Conservation (phyloP, 2,113 vertebrate genomes). For the Nyctereutes procyonoides region DNA sequence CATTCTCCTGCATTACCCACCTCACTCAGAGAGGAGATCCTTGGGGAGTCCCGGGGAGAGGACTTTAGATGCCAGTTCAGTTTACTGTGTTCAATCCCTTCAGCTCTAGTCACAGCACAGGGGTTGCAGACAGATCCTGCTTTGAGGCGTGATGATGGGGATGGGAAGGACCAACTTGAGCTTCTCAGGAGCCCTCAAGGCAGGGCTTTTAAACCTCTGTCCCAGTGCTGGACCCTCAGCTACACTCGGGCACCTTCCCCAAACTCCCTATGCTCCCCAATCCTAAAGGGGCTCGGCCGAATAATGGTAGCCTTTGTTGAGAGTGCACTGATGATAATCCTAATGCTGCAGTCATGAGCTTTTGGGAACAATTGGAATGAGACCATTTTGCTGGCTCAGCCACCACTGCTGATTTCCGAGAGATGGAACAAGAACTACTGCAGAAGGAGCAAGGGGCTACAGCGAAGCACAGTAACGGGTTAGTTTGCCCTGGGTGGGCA, state of each 20-base stretch:
- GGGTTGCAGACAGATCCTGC: neutral
- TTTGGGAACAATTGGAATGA: constrained; percentile 20
- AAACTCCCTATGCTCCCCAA: neutral
- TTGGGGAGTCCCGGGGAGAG: neutral
- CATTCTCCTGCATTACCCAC: neutral
- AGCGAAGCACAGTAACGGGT: constrained; percentile 58
- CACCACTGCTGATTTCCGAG: neutral
- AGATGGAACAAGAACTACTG: constrained; percentile 38
- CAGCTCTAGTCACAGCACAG: neutral
- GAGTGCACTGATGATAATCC: accelerated
- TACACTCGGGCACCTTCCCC: neutral
- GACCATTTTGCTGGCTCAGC: constrained; percentile 36
- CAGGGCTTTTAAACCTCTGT: neutral
- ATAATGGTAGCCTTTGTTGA: accelerated
- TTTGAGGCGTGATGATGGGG: neutral
- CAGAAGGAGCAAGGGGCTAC: neutral
- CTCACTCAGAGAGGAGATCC: neutral
- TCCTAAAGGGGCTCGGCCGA: accelerated
- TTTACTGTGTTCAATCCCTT: accelerated
- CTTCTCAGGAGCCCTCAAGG: neutral
- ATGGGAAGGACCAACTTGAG: neutral
- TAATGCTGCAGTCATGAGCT: accelerated
- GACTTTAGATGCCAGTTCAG: neutral
- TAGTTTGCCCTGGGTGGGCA: constrained; percentile 61
- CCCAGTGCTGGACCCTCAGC: neutral